These are phyloP conservation scores for Cybosia mesomella DNA, from an alignment of 2,888 invertebrate genomes.

Conservation along the genomic window DNA sequence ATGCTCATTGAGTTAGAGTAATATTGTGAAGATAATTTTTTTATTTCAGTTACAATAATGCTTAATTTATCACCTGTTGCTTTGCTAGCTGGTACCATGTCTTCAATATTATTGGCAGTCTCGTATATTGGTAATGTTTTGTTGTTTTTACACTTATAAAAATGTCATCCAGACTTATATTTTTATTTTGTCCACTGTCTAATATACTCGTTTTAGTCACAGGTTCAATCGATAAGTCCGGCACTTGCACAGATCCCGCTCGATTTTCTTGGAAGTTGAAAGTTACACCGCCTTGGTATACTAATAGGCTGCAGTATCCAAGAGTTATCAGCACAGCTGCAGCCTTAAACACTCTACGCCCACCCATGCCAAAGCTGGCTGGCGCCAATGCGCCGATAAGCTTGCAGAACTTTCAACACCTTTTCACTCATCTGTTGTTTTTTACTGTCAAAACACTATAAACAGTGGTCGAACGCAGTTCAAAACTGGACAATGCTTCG, in stretches of 20 bases:
- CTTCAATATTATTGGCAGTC: conserved; percentile 95
- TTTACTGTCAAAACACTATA: conserved; percentile 75
- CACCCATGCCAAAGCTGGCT: conserved; percentile 78
- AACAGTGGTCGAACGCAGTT: conserved; percentile 58
- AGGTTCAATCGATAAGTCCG: conserved; percentile 81
- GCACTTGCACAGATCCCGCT: conserved; percentile 76
- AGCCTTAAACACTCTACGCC: conserved; percentile 81
- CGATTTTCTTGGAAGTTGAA: conserved; percentile 84
- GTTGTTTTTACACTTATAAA: conserved; percentile 99
- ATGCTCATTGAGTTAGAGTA: background rate
- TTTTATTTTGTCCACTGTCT: conserved; percentile 78
- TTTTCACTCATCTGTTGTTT: conserved; percentile 84
- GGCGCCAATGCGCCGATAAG: conserved; percentile 76
- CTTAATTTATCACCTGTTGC: conserved; percentile 91
- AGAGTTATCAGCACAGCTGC: conserved; percentile 84
- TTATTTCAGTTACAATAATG: background rate
- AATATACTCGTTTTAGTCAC: conserved; percentile 80
- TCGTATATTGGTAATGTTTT: conserved; percentile 93
- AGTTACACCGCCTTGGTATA: conserved; percentile 87
- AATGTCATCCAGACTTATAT: conserved; percentile 93
- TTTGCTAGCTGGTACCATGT: conserved; percentile 98
- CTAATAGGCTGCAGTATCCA: conserved; percentile 88
- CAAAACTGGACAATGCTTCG: conserved; percentile 57
- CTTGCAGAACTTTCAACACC: conserved; percentile 68
- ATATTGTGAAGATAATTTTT: background rate